Base-by-base conservation (phyloP, 2,888 invertebrate species). In the Branchipolynoe longqiensis region DNA sequence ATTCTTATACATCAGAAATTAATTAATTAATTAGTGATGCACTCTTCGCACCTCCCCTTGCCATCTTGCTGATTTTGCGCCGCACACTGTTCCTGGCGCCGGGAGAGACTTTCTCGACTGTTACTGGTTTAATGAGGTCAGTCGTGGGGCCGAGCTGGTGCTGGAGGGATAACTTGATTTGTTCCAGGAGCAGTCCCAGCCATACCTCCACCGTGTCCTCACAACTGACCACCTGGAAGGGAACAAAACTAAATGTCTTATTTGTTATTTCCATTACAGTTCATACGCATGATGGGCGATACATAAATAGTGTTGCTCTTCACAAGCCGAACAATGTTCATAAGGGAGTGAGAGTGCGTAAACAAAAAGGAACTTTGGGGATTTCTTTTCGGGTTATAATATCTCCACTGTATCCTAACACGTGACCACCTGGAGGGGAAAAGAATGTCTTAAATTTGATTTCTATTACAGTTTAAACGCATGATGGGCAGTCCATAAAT, bases 191-290 rank as follows among this genome's bases (percentile, higher is more conserved):
- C 36, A 84, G 86, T 28, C 90, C 87, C 84, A 93, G 89, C 93
- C 93, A 93, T 4, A 89, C 90, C 88, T 93, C 93, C 54, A 92
- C 90, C 86, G 91, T 91, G 58, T 92, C 93, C 74, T 93, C 92
- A 89, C 93, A 92, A 4, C 87, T 81, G 12, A 93, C 90, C 38
- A 91, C 90, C 93, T 93, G 89, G 2, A 62, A 8, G 8, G 48
- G 48, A 48, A 48, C 8, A 48, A 18, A 48, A 18, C 18, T n/a
- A n/a, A n/a, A n/a, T n/a, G 48, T 48, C 18, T 12, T 48, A 48
- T 12, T 12, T 48, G 48, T 48, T 8, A 48, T 48, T 18, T 48
- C 8, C 48, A 48, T 48, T 12, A 48, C 18, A 18, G 18, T 48
- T 18, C 18, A 48, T 8, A 48, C 48, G 8, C 8, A 18, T 48